Evolutionary conservation across 2,888 invertebrate genomes (phyloP), one percentile per base, ranked within the genome.

Genomic region (Drosophila nigricruria): DNA sequence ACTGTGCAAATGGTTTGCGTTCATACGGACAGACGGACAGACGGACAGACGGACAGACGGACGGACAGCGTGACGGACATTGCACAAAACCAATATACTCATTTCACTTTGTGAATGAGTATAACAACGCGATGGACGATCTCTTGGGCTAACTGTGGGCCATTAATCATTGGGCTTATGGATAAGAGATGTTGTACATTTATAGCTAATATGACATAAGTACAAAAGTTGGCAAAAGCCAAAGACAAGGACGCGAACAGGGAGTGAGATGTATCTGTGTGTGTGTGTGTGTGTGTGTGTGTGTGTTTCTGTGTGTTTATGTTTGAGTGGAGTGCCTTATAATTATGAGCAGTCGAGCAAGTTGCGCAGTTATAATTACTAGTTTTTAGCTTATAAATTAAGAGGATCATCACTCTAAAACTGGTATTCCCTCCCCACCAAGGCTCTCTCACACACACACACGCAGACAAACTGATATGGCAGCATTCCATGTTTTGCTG

Each of bases 331-430:
- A 58, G 53, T 60, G 75, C 73, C 82, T 88, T 88, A 82, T 88
- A 89, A 89, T 86, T 86, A 89, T 89, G 75, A 81, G 78, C 83
- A 80, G 81, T 73, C 77, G 77, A 72, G 79, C 64, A 67, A 67
- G 81, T 72, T 76, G 79, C 77, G 87, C 84, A 81, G 89, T 85
- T 86, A 86, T 86, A 86, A 86, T 86, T 86, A 86, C 86, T 82
- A 86, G 88, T 82, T 86, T 89, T 86, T 86, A 89, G 78, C 79
- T 86, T 86, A 84, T 89, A 89, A 89, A 86, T 86, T 86, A 86
- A 86, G 89, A 88, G 81, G 89, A 86, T 86, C 89, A 86, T 86
- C 86, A 86, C 88, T 89, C 75, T 70, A 43, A 77, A 77, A 77
- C 79, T 62, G 79, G 76, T 79, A 70, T 73, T 30, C 45, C 64